Base-by-base conservation (phyloP, 2,113 vertebrate genomes). In the Pteropus alecto region DNA sequence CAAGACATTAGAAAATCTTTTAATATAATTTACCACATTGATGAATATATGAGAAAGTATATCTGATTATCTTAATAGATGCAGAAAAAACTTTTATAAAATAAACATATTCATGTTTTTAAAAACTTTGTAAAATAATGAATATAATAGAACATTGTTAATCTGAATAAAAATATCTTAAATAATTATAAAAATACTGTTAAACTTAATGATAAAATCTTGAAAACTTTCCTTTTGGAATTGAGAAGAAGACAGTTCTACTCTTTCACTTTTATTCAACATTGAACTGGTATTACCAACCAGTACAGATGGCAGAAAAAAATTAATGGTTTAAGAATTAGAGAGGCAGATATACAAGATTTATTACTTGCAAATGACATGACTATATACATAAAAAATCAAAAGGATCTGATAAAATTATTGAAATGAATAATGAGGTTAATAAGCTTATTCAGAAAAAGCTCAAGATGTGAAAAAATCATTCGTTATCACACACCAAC, bases 391-490 rank as follows among this genome's bases (percentile, higher is more conserved):
- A 15, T 10, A 51, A 43, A 26, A 86, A 26, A 26, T 26, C 1
- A n/a, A 90, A 73, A 90, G 14, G 19, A 67, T 65, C 68, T 71
- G 15, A 60, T 41, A 87, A 63, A 74, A 51, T 86, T 48, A 18
- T 51, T 81, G 4, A 81, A 86, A 38, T 33, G 10, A 71, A 56
- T 67, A 19, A 54, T 81, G 14, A 76, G 10, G 30, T 68, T 51
- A 93, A 43, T 12, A 60, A 33, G 13, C 10, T 54, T 90, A 26
- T 18, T 43, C 18, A 28, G 28, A 1, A 56, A 60, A 33, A 41
- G 1, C 38, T 81, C 26, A 24, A 26, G n/a, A 28, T 48, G 5
- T 6, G 21, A 67, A 93, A 93, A 94, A 43, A 65, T 6, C 15
- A 90, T 58, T 79, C 68, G 58, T 41, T 73, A 92, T 24, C 7